These are phyloP conservation scores for Tangara arthus DNA, from an alignment of 2,797 vertebrate genomes.

Conservation along the genomic window DNA sequence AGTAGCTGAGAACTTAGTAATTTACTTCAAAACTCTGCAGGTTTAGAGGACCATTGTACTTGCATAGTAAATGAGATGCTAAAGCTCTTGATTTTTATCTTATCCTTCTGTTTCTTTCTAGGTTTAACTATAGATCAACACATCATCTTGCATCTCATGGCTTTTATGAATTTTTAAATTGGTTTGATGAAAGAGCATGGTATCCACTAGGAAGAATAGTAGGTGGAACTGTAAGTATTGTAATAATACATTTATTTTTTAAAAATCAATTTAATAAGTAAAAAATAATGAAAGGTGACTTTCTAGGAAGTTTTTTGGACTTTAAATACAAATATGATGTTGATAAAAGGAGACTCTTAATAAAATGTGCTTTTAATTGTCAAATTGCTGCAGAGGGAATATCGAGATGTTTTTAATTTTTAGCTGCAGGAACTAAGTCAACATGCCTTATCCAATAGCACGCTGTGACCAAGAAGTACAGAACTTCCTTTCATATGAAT, in stretches of 20 bases:
- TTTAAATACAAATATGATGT: background rate
- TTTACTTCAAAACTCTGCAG: background rate
- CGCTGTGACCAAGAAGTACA: background rate
- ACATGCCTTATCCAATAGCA: background rate
- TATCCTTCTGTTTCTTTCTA: conserved; percentile 53
- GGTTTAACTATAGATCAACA: conserved; percentile 99
- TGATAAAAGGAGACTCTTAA: background rate
- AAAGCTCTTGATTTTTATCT: background rate
- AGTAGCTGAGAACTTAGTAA: background rate
- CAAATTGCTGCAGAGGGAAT: background rate
- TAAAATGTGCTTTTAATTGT: background rate
- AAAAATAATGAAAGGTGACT: background rate
- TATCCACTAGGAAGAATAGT: conserved; percentile 97
- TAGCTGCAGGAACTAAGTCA: background rate
- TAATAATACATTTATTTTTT: background rate
- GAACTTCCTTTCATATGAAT: background rate
- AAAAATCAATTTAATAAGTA: background rate
- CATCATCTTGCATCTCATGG: conserved; percentile 96
- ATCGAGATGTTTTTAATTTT: background rate
- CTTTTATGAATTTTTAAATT: conserved; percentile 99
- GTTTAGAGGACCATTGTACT: background rate
- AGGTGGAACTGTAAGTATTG: conserved; percentile 92
- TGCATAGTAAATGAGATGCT: background rate
- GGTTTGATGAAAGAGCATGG: conserved; percentile 98
- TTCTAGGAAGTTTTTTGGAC: background rate